Evolutionary conservation across 2,888 invertebrate genomes (phyloP).

Genomic region (Dicranocentrus wangi): DNA sequence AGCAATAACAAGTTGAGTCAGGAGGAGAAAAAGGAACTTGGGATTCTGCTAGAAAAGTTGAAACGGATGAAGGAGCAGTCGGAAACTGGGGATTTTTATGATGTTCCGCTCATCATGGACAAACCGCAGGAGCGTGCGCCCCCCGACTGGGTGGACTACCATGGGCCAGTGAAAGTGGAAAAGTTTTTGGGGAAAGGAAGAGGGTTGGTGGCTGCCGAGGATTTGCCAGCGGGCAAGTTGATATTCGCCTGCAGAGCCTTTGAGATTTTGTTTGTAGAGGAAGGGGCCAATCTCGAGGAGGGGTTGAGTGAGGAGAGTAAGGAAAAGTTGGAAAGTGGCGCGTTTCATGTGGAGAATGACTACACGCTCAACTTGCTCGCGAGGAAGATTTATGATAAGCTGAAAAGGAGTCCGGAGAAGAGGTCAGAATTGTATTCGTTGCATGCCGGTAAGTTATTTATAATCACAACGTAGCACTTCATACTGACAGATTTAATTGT

Average conservation of each 20-base stretch:
- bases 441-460: constrained; percentile 45
- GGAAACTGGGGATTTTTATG: constrained; percentile 45
- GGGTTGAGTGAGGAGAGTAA: constrained; percentile 36
- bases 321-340: constrained; percentile 18
- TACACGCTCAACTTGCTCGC: constrained; percentile 46
- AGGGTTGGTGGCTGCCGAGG: constrained; percentile 55
- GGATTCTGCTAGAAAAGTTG: constrained; percentile 44
- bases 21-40: constrained; percentile 38
- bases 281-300: constrained; percentile 13
- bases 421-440: constrained; percentile 47
- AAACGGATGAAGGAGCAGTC: constrained; percentile 50
- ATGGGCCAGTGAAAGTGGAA: constrained; percentile 51
- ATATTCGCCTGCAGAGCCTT: constrained; percentile 60
- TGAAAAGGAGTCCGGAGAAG: constrained; percentile 38
- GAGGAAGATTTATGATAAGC: constrained; percentile 54
- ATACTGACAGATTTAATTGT: not conserved
- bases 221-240: constrained; percentile 50
- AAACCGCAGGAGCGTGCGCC: constrained; percentile 28
- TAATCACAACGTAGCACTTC: not conserved
- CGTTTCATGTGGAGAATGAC: constrained; percentile 45
- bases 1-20: not conserved
- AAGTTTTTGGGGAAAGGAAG: constrained; percentile 60
- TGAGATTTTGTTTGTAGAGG: constrained; percentile 59
- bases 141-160: constrained; percentile 61
- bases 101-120: constrained; percentile 40